phyloP scores from a whole-genome alignment of 2,113 vertebrate species.

The rabbit (Oryctolagus cuniculus) region DNA sequence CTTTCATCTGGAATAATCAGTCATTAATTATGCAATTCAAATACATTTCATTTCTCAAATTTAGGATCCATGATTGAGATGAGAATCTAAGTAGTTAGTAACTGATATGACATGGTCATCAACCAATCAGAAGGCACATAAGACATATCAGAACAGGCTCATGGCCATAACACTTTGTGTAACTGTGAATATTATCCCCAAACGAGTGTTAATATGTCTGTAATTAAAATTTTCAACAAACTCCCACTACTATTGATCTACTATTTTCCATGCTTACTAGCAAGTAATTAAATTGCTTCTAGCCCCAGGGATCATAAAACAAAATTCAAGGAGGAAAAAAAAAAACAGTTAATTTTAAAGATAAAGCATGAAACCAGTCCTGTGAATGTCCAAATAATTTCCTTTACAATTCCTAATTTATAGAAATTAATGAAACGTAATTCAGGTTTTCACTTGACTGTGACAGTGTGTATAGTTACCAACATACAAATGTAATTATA shows the following conservation, averaged over 20 bases:
- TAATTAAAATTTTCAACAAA: not conserved
- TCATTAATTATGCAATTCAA: not conserved
- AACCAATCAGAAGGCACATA: not conserved
- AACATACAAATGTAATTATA: slow-evolving; percentile 17
- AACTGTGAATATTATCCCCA: not conserved
- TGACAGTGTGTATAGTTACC: not conserved
- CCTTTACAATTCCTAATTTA: slow-evolving; percentile 10
- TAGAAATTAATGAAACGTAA: not conserved
- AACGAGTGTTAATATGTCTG: not conserved
- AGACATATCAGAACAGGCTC: not conserved
- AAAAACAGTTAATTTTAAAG: not conserved
- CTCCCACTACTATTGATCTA: not conserved
- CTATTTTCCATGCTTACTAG: not conserved
- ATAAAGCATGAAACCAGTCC: not conserved
- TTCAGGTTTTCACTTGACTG: not conserved
- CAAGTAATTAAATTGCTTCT: slow-evolving; percentile 4
- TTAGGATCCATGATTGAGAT: not conserved
- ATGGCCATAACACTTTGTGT: not conserved
- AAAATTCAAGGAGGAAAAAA: slow-evolving; percentile 9
- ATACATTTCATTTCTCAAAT: slow-evolving; percentile 14
- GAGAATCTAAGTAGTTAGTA: not conserved
- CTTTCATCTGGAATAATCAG: not conserved
- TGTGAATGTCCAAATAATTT: not conserved
- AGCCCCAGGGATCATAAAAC: not conserved
- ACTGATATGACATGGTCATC: not conserved